phyloP scores from a whole-genome alignment of 2,797 vertebrate genomes.

The Melanotaenia pygmaea region DNA sequence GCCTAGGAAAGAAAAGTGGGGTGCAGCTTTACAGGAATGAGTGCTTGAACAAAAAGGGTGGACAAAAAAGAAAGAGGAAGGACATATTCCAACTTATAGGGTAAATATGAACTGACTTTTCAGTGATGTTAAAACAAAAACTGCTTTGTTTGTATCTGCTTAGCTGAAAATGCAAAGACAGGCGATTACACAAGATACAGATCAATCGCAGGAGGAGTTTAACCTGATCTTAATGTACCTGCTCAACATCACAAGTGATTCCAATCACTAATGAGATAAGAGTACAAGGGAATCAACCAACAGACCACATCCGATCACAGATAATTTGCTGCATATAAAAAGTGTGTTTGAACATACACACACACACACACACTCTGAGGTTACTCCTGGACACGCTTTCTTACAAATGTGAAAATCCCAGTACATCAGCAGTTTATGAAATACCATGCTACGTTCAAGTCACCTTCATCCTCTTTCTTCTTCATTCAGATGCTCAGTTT shows the following conservation, averaged over 20 bases:
- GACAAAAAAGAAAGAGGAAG: neutral
- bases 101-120: too few relatives aligned
- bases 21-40: neutral
- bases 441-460: too few relatives aligned
- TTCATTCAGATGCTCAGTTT: too few relatives aligned
- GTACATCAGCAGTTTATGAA: too few relatives aligned
- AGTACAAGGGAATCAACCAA: slow-evolving; percentile 37
- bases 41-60: neutral
- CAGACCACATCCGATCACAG: slow-evolving; percentile 7
- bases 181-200: slow-evolving; percentile 13
- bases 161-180: neutral
- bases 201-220: slow-evolving; percentile 32
- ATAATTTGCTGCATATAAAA: slow-evolving; percentile 23
- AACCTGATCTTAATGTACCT: slow-evolving; percentile 30
- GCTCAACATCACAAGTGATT: slow-evolving; percentile 45
- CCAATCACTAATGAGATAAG: slow-evolving; percentile 42
- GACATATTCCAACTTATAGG: too few relatives aligned
- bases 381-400: neutral
- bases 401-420: neutral
- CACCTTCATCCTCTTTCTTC: too few relatives aligned
- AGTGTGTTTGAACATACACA: neutral
- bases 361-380: neutral
- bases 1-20: neutral
- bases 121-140: too few relatives aligned
- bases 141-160: too few relatives aligned